Base-by-base conservation (phyloP, 2,888 invertebrate genomes). In the Periphyllus acericola region DNA sequence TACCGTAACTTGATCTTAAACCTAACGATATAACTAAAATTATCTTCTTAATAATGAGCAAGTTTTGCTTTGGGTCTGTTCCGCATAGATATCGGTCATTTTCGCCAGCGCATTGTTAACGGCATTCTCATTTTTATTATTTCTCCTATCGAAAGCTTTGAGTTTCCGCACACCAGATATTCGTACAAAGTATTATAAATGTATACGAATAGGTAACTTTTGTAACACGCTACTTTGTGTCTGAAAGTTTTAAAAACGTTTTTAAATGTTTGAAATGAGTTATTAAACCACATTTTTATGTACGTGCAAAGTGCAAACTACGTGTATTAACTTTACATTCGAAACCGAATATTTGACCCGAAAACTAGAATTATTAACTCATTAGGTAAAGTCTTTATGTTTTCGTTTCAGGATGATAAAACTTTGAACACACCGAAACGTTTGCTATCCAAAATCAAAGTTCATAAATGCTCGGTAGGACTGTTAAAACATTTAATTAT, bases 231-330 rank as follows among this genome's bases (percentile, higher is more conserved):
- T 55, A 55, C 55, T 72, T 55, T 60, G 40, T 32, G 75, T 29
- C 32, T 75, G 3, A 83, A 83, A 83, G 40, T 83, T 83, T 32
- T 83, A 76, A 83, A 66, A 75, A 60, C 83, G 46, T 76, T 40
- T 32, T 17, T 32, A 66, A 83, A 75, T 75, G 75, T 83, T 74
- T 29, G 25, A 83, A 83, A 83, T 40, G 83, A 76, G 75, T 66
- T 75, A 40, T 66, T 83, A 14, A 75, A 66, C 60, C 75, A 17
- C 40, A 66, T 66, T 83, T 83, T 83, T 66, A 60, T 66, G 36
- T 29, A 74, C n/a, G 14, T 32, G 32, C 19, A 21, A 72, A 74
- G 14, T 32, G 32, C 19, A 21, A 72, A 74, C 52, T 52, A 34
- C 25, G 40, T 66, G 66, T 66, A 66, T 83, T 36, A 75, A 83